phyloP scores from a whole-genome alignment of 1,140 invertebrate genomes.

The Agraylea sexmaculata region DNA sequence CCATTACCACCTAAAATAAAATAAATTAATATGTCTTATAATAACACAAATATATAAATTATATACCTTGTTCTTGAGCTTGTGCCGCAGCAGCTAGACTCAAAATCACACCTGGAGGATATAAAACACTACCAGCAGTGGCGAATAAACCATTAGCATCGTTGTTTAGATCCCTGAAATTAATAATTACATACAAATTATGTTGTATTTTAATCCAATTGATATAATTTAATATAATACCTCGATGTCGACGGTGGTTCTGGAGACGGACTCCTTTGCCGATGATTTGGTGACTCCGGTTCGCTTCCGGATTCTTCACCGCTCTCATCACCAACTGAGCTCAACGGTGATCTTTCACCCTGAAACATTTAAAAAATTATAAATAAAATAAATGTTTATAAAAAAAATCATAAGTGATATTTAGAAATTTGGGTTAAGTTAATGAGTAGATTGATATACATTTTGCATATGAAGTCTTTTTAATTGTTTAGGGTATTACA shows the following conservation, averaged over 20 bases:
- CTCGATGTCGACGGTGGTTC: constrained; percentile 9
- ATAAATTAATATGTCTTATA: constrained; percentile 2
- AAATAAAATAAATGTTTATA: constrained; percentile 4
- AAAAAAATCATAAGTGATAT: constrained; percentile 3
- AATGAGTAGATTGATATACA: no score
- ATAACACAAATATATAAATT: constrained; percentile 1
- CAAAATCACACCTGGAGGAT: constrained; percentile 18
- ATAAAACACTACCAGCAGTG: constrained; percentile 14
- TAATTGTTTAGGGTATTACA: no score
- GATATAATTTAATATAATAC: constrained; percentile 5
- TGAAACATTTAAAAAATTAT: constrained; percentile 13
- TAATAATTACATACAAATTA: no score
- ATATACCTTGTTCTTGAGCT: constrained; percentile 18
- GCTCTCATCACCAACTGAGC: constrained; percentile 36
- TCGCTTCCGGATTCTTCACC: constrained; percentile 40
- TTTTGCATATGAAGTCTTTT: no score
- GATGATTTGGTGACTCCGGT: constrained; percentile 34
- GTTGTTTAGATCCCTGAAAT: constrained; percentile 6
- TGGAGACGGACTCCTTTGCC: constrained; percentile 21
- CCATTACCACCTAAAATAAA: constrained; percentile 13
- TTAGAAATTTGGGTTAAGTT: no score
- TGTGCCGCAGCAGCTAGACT: constrained; percentile 19
- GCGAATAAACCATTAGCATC: constrained; percentile 11
- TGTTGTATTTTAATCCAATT: no score
- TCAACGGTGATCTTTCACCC: constrained; percentile 24